Conservation (phyloP, 1,140 invertebrate species). For the Neodiprion lecontei region DNA sequence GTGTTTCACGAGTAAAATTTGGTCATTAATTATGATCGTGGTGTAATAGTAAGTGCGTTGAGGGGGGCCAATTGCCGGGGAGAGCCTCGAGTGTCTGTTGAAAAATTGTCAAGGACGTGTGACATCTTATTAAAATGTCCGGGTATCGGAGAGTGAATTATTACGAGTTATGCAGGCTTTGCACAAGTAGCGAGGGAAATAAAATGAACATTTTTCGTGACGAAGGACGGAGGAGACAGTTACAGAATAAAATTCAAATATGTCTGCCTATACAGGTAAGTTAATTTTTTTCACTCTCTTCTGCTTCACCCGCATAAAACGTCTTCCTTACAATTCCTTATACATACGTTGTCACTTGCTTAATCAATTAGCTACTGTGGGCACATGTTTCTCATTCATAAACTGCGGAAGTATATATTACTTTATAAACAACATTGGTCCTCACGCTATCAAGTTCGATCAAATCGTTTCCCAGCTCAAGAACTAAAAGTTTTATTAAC, state of each 20-base stretch:
- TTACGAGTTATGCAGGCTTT: constrained; percentile 74
- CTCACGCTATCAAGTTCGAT: too few species aligned
- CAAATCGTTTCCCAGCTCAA: too few species aligned
- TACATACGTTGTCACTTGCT: too few species aligned
- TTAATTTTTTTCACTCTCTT: constrained; percentile 15
- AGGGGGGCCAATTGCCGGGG: constrained; percentile 15
- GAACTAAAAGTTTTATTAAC: too few species aligned
- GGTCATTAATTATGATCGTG: constrained; percentile 20
- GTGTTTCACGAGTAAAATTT: constrained; percentile 25
- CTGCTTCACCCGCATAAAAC: neutral
- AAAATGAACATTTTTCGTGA: constrained; percentile 73
- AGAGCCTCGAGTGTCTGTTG: neutral
- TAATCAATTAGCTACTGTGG: too few species aligned
- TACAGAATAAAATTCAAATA: constrained; percentile 70
- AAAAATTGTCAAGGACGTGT: constrained; percentile 15
- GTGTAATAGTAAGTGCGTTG: neutral
- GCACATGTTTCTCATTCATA: too few species aligned
- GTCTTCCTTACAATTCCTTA: neutral
- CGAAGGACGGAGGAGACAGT: constrained; percentile 68
- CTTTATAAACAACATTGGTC: too few species aligned
- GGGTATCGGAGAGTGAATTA: constrained; percentile 73
- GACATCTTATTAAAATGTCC: constrained; percentile 60
- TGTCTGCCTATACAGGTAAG: constrained; percentile 70
- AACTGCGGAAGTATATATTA: too few species aligned
- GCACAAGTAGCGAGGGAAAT: constrained; percentile 69